These are phyloP conservation scores for Noctua fimbriata DNA, from an alignment of 2,888 invertebrate species.

Conservation along the genomic window DNA sequence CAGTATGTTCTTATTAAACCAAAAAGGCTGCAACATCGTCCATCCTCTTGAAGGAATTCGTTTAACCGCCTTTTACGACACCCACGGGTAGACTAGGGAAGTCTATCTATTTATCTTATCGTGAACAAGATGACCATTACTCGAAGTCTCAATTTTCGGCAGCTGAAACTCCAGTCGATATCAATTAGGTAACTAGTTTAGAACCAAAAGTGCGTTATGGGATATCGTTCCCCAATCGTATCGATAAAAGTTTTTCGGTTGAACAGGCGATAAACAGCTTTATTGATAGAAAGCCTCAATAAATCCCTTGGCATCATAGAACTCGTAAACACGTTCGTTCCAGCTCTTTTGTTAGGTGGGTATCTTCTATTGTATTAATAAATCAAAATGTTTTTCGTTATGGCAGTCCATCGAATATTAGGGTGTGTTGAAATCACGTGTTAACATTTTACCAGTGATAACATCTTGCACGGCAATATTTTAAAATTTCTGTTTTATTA, in stretches of 20 bases:
- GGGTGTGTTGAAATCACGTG: not conserved
- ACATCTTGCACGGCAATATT: not conserved
- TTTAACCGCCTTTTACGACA: constrained; percentile 35
- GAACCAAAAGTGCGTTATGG: constrained; percentile 28
- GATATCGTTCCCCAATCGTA: constrained; percentile 42
- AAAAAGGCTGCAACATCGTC: constrained; percentile 5
- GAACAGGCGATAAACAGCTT: constrained; percentile 40
- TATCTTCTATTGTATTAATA: constrained; percentile 40
- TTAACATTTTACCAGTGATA: not conserved
- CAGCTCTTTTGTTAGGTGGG: constrained; percentile 38
- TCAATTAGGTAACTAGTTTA: constrained; percentile 47
- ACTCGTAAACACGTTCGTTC: constrained; percentile 54
- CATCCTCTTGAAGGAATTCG: constrained; percentile 20
- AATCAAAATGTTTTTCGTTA: constrained; percentile 15
- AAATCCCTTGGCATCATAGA: constrained; percentile 39
- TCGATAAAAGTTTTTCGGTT: constrained; percentile 51
- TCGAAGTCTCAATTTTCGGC: constrained; percentile 33
- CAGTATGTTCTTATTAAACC: constrained; percentile 38
- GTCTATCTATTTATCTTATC: constrained; percentile 1
- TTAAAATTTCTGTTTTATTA: not conserved
- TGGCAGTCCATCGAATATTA: not conserved
- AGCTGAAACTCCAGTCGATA: constrained; percentile 40
- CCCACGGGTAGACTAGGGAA: constrained; percentile 27
- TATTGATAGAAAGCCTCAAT: constrained; percentile 60
- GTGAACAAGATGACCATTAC: constrained; percentile 7